A percentile compares a stretch with the other conserved stretches of the same genome.
These are phyloP conservation scores for Trigoniulus corallinus DNA, from an alignment of 1,140 invertebrate species.

Conservation along the genomic window DNA sequence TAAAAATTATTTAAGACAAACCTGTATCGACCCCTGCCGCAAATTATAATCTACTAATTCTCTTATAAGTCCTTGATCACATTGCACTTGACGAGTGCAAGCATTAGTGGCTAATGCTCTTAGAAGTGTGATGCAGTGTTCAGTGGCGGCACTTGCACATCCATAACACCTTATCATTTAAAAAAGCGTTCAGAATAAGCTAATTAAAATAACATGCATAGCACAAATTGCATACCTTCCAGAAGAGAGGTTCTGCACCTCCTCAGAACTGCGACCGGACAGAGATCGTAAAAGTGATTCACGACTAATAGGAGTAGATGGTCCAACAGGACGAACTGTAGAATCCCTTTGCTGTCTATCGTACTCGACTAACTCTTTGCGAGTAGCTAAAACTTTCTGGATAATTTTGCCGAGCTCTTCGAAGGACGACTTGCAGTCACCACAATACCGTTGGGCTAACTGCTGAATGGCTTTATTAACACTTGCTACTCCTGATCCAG, in stretches of 20 bases:
- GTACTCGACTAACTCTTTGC: conserved; percentile 78
- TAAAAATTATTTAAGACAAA: too few relatives aligned
- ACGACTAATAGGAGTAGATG: too few relatives aligned
- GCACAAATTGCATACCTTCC: too few relatives aligned
- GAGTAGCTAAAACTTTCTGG: conserved; percentile 69
- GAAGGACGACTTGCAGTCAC: conserved; percentile 83
- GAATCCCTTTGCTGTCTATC: conserved; percentile 44
- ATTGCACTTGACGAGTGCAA: conserved; percentile 56
- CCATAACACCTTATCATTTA: conserved; percentile 29
- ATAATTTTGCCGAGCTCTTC: conserved; percentile 94
- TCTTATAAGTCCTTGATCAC: conserved; percentile 69
- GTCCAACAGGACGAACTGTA: too few relatives aligned
- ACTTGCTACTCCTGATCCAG: background rate
- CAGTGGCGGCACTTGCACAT: conserved; percentile 47
- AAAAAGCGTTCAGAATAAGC: too few relatives aligned
- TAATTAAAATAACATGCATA: too few relatives aligned
- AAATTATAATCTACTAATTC: conserved; percentile 84
- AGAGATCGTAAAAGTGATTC: too few relatives aligned
- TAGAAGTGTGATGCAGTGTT: conserved; percentile 82
- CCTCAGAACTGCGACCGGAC: too few relatives aligned
- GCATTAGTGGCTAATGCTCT: conserved; percentile 75
- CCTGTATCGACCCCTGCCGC: conserved; percentile 43
- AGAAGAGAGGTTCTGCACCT: too few relatives aligned
- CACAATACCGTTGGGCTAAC: conserved; percentile 79
- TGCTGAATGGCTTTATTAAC: conserved; percentile 35